phyloP scores from a whole-genome alignment of 2,113 vertebrate species.

The Myotis lucifugus region DNA sequence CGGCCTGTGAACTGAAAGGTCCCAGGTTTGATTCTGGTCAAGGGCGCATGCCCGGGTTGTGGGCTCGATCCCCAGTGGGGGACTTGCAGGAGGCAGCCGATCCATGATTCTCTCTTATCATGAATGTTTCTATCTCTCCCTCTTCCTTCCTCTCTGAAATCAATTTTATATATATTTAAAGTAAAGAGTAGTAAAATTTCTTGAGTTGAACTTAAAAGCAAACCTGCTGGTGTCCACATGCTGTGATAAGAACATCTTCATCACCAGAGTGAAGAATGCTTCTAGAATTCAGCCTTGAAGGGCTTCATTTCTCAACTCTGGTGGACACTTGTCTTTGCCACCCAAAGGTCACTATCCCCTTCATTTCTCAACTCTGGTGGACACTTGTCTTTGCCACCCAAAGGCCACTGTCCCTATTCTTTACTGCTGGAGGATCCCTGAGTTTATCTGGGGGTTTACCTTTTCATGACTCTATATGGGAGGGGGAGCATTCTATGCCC shows the following conservation, averaged over 20 bases:
- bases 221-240: neutral
- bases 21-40: too few relatives aligned
- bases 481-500: neutral
- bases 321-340: neutral
- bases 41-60: too few relatives aligned
- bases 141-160: too few relatives aligned
- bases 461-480: neutral
- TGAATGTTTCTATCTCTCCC: too few relatives aligned
- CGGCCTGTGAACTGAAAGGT: too few relatives aligned
- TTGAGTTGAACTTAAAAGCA: neutral
- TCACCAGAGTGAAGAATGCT: neutral
- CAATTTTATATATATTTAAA: too few relatives aligned
- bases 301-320: neutral
- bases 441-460: neutral
- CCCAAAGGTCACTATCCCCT: neutral
- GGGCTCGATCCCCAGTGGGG: too few relatives aligned
- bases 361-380: neutral
- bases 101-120: too few relatives aligned
- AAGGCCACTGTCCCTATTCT: neutral
- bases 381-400: neutral
- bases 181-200: neutral
- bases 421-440: neutral
- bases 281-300: neutral
- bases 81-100: too few relatives aligned
- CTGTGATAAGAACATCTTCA: neutral